Evolutionary conservation across 2,797 vertebrate genomes (phyloP).

Genomic region (Heteromormyrus szaboi): DNA sequence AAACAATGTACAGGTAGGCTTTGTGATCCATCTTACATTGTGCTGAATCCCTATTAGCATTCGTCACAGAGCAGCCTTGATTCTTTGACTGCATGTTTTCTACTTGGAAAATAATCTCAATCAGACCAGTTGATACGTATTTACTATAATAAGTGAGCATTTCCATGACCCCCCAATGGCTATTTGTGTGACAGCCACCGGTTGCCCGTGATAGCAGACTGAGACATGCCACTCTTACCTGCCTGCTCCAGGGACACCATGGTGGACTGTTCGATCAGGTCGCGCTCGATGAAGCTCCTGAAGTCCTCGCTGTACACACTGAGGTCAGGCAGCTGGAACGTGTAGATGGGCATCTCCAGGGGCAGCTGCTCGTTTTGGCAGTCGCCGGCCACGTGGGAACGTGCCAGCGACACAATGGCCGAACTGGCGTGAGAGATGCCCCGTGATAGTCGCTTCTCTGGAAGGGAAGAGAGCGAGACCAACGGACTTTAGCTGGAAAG

Average conservation of each 20-base stretch:
- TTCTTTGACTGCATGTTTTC: background rate
- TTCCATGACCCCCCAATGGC: background rate
- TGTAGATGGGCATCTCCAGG: conserved; percentile 74
- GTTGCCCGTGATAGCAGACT: background rate
- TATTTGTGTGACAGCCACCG: background rate
- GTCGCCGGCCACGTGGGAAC: conserved; percentile 67
- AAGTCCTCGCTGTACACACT: conserved; percentile 74
- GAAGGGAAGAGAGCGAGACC: background rate
- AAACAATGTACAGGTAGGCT: background rate
- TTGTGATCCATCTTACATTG: background rate
- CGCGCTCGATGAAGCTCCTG: conserved; percentile 68
- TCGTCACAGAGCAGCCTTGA: background rate
- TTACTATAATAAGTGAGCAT: background rate
- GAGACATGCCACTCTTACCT: conserved; percentile 44
- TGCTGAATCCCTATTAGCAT: background rate
- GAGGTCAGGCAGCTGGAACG: conserved; percentile 71
- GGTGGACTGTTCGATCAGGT: conserved; percentile 72
- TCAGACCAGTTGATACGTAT: background rate
- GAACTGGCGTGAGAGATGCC: conserved; percentile 73
- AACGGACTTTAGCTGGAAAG: background rate
- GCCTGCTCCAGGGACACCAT: conserved; percentile 73
- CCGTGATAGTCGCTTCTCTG: conserved; percentile 71
- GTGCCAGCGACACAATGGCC: conserved; percentile 64
- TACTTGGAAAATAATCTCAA: background rate
- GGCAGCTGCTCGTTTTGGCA: conserved; percentile 68